phyloP scores from a whole-genome alignment of 2,797 vertebrate genomes.

The Paramormyrops hopkinsi region DNA sequence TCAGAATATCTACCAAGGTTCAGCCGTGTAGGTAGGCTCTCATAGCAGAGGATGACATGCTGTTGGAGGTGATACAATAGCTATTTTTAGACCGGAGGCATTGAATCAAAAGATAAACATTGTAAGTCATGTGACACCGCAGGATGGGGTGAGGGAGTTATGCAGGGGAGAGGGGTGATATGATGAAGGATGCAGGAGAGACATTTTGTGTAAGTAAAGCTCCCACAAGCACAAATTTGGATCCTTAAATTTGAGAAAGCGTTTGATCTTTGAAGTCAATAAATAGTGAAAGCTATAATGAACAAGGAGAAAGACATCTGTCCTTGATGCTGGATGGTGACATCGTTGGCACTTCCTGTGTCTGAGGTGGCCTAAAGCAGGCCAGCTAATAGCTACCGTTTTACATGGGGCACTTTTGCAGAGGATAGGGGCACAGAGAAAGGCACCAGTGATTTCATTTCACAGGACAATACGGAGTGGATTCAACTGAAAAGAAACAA shows the following conservation, averaged over 20 bases:
- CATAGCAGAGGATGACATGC: background rate
- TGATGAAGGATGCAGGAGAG: background rate
- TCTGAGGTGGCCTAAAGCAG: background rate
- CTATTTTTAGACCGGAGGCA: slow-evolving; percentile 4
- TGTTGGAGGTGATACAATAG: background rate
- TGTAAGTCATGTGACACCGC: background rate
- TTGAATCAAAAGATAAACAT: background rate
- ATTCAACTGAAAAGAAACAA: background rate
- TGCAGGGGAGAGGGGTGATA: background rate
- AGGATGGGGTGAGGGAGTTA: background rate
- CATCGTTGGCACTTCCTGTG: background rate
- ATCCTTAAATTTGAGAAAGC: background rate
- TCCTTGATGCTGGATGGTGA: background rate
- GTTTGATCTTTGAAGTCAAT: background rate
- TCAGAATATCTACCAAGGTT: background rate
- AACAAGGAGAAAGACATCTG: background rate
- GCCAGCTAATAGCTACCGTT: background rate
- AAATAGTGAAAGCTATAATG: background rate
- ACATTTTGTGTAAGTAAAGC: background rate
- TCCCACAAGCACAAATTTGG: background rate
- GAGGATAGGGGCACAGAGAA: background rate
- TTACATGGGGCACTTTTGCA: background rate
- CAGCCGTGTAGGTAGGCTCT: background rate
- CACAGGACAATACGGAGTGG: background rate
- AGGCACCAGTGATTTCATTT: background rate